Percentiles rank a stretch among this genome's conserved stretches.
phyloP scores from a whole-genome alignment of 2,888 invertebrate genomes.

The Cabera pusaria region DNA sequence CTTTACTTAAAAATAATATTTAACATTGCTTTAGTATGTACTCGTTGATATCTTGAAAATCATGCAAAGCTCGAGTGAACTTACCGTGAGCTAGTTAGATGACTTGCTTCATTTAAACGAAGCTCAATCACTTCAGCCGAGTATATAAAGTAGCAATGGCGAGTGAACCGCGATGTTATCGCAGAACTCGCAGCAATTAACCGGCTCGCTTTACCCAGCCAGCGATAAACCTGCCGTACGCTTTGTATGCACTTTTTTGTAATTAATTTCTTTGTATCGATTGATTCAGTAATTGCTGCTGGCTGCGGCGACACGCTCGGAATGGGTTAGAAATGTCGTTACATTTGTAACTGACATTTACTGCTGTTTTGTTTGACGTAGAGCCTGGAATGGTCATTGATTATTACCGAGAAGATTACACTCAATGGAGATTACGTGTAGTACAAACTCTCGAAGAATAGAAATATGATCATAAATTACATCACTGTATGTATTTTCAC shows the following conservation, averaged over 20 bases:
- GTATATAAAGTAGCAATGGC: conserved; percentile 4
- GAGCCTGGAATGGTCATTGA: too few species aligned
- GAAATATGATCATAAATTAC: too few species aligned
- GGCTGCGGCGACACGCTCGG: conserved; percentile 25
- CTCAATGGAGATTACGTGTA: too few species aligned
- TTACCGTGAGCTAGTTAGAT: too few species aligned
- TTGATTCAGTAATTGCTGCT: conserved; percentile 51
- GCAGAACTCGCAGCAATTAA: conserved; percentile 62
- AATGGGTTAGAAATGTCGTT: conserved; percentile 21
- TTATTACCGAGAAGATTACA: too few species aligned
- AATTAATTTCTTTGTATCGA: conserved; percentile 66
- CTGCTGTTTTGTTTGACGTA: conserved; percentile 1
- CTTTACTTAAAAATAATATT: too few species aligned
- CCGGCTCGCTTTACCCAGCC: conserved; percentile 69
- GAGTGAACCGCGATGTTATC: conserved; percentile 57
- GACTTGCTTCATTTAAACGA: neutral
- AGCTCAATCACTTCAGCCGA: conserved; percentile 8
- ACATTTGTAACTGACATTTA: conserved; percentile 26
- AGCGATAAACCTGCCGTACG: conserved; percentile 61
- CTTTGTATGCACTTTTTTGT: conserved; percentile 66
- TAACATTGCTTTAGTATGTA: too few species aligned
- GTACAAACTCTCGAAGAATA: too few species aligned
- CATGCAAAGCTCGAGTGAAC: too few species aligned
- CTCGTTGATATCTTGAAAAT: too few species aligned
- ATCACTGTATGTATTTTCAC: too few species aligned